phyloP scores from a whole-genome alignment of 2,797 vertebrate genomes.

The Pangasius macronema region DNA sequence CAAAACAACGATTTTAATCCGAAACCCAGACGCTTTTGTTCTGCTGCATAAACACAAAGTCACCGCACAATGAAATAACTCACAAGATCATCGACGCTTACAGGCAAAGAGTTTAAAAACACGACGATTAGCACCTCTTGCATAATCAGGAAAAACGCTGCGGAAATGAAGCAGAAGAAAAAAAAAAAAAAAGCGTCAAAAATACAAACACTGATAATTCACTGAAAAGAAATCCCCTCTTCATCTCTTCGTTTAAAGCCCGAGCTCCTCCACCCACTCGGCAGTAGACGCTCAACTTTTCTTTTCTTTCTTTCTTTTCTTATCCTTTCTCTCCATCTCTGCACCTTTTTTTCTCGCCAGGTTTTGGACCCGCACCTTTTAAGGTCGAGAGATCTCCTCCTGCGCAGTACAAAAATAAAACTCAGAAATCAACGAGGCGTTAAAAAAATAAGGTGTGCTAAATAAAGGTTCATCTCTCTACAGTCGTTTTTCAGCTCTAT shows the following conservation, averaged over 20 bases:
- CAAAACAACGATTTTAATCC: too few species aligned
- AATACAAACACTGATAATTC: not conserved
- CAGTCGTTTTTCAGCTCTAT: constrained; percentile 67
- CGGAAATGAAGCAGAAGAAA: not conserved
- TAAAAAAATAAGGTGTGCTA: constrained; percentile 66
- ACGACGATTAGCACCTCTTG: constrained; percentile 27
- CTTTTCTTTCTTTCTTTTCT: constrained; percentile 3
- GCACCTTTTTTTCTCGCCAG: too few species aligned
- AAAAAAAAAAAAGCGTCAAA: not conserved
- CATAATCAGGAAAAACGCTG: not conserved
- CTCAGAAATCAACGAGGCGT: constrained; percentile 65
- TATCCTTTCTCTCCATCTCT: constrained; percentile 43
- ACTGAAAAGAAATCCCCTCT: not conserved
- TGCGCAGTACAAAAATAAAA: constrained; percentile 64
- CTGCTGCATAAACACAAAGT: not conserved
- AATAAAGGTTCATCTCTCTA: constrained; percentile 70
- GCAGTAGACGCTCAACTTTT: not conserved
- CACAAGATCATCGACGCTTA: constrained; percentile 4
- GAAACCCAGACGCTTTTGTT: not conserved
- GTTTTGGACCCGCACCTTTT: constrained; percentile 37
- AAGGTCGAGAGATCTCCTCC: constrained; percentile 65
- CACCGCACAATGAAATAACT: not conserved
- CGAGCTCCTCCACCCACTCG: not conserved
- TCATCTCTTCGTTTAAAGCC: not conserved
- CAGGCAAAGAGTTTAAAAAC: constrained; percentile 31